Evolutionary conservation across 2,797 vertebrate species (phyloP).

Genomic region (Pantherophis alleghaniensis): DNA sequence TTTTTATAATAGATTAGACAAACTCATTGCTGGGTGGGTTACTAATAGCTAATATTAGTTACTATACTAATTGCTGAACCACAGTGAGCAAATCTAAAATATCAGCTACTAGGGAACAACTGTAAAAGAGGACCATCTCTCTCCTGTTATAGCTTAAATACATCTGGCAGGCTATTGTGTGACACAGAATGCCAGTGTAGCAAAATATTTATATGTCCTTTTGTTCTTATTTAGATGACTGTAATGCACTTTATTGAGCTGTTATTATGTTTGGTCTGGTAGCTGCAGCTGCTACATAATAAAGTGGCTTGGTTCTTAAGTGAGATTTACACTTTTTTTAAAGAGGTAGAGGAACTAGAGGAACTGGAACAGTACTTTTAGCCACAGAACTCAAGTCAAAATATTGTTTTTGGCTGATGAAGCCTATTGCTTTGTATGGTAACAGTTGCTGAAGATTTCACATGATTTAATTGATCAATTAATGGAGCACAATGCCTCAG

Average conservation of each 20-base stretch:
- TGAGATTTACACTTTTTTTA: not conserved
- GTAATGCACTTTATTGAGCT: not conserved
- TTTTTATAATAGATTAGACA: not conserved
- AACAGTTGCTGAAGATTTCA: not conserved
- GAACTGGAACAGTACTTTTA: not conserved
- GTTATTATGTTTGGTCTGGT: not conserved
- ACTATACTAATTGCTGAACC: not conserved
- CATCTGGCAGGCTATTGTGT: not conserved
- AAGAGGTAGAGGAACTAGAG: not conserved
- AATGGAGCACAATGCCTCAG: not conserved
- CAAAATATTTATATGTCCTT: not conserved
- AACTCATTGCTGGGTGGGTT: not conserved
- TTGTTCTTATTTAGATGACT: not conserved
- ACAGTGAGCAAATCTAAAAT: not conserved
- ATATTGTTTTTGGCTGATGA: not conserved
- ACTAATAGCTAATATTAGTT: not conserved
- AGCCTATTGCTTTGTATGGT: not conserved
- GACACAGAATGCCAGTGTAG: not conserved
- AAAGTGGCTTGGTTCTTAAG: not conserved
- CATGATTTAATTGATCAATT: not conserved
- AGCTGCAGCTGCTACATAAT: not conserved
- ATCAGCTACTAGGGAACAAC: not conserved
- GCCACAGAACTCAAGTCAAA: not conserved
- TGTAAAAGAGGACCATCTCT: not conserved
- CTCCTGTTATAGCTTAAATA: not conserved